These are phyloP conservation scores for Chelon auratus DNA, from an alignment of 2,797 vertebrate species.

Conservation along the genomic window DNA sequence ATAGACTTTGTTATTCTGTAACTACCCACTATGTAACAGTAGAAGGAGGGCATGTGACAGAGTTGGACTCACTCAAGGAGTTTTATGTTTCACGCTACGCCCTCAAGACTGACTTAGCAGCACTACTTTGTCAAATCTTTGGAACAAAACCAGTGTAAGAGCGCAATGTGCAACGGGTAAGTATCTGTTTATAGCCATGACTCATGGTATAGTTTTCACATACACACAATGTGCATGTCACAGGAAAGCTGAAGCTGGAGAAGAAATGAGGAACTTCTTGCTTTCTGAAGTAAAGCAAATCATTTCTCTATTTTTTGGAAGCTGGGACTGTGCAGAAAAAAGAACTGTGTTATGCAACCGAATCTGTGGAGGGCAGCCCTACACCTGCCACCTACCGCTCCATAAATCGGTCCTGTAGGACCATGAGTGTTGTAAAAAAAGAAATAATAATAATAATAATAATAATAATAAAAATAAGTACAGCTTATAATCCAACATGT, in stretches of 20 bases:
- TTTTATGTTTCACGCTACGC: conserved; percentile 32
- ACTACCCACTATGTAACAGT: conserved; percentile 4
- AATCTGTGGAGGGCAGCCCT: too few species aligned
- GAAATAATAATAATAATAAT: too few species aligned
- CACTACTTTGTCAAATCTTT: neutral
- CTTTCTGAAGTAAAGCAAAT: neutral
- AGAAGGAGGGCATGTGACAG: conserved; percentile 39
- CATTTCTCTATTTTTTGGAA: conserved; percentile 23
- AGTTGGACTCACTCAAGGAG: conserved; percentile 18
- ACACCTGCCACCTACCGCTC: too few species aligned
- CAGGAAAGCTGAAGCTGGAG: neutral
- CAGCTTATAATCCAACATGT: conserved; percentile 15
- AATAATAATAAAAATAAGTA: too few species aligned
- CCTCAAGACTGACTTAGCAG: conserved; percentile 45
- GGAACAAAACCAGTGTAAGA: neutral
- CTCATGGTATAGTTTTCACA: neutral
- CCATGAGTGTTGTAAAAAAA: too few species aligned
- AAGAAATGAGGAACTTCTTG: conserved; percentile 50
- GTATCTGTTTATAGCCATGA: too few species aligned
- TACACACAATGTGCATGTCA: neutral
- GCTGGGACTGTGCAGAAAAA: conserved; percentile 35
- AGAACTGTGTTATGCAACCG: neutral
- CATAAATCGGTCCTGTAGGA: too few species aligned
- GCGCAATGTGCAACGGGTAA: neutral
- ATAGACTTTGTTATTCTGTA: conserved; percentile 39